phyloP scores from a whole-genome alignment of 2,888 invertebrate species.

The Neoscelio sp. region DNA sequence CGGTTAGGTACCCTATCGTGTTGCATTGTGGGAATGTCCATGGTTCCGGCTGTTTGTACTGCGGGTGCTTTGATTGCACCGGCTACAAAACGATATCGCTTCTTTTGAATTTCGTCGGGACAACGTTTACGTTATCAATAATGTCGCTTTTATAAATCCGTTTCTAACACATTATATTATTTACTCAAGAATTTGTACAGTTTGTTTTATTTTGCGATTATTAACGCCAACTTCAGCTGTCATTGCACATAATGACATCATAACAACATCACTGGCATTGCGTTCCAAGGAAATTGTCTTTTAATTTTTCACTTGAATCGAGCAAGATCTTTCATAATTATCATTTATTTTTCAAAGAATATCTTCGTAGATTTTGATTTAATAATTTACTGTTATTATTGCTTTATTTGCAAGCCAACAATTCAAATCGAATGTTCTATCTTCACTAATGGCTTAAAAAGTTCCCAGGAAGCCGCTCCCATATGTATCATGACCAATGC shows the following conservation, averaged over 20 bases:
- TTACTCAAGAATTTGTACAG: no score
- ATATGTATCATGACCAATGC: no score
- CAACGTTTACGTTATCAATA: constrained; percentile 2
- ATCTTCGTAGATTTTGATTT: no score
- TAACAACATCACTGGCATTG: constrained; percentile 32
- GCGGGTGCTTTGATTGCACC: constrained; percentile 2
- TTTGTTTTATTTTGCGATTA: constrained; percentile 8
- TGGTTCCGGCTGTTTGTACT: constrained; percentile 20
- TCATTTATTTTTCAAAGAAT: not conserved
- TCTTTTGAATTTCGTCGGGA: constrained; percentile 2
- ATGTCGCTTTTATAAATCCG: no score
- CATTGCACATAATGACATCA: constrained; percentile 31
- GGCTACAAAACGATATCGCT: constrained; percentile 2
- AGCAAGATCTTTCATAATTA: constrained; percentile 15
- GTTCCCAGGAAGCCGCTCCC: no score
- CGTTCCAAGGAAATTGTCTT: constrained; percentile 32
- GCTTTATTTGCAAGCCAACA: no score
- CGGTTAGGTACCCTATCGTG: not conserved
- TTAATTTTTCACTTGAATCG: constrained; percentile 16
- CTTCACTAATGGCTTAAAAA: no score
- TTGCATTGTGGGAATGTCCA: constrained; percentile 14
- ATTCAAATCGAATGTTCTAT: no score
- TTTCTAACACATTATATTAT: no score
- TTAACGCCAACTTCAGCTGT: constrained; percentile 1
- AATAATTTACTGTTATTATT: no score